A percentile compares a stretch with the other conserved stretches of the same genome.
Evolutionary conservation across 2,888 invertebrate species (phyloP).

Genomic region (Penaeus monodon): DNA sequence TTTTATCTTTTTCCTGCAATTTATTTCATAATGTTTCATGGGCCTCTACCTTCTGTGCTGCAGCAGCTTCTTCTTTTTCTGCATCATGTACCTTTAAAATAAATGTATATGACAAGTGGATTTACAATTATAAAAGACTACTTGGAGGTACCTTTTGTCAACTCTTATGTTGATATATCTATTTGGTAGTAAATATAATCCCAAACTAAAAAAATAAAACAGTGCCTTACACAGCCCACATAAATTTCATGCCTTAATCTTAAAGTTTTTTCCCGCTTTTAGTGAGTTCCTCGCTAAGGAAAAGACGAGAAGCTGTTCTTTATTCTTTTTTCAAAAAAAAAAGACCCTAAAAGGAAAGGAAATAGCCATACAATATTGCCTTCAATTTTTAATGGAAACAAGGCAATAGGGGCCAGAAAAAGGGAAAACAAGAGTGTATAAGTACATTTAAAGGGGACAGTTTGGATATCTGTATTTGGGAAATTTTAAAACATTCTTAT

Average conservation of each 20-base stretch:
- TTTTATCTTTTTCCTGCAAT: constrained; percentile 4
- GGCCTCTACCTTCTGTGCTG: background rate
- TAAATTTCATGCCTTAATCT: constrained; percentile 45
- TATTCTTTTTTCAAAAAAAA: constrained; percentile 46
- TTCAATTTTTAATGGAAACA: background rate
- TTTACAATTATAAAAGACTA: background rate
- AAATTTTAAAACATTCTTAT: too few species aligned
- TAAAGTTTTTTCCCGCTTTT: constrained; percentile 31
- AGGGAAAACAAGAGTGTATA: too few species aligned
- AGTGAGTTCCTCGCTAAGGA: constrained; percentile 24
- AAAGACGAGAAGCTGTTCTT: constrained; percentile 21
- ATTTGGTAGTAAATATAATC: too few species aligned
- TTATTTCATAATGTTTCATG: background rate
- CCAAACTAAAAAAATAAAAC: background rate
- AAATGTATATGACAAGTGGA: background rate
- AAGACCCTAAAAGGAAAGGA: constrained; percentile 19
- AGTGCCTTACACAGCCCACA: constrained; percentile 53
- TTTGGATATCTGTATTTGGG: too few species aligned
- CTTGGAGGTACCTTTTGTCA: too few species aligned
- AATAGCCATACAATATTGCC: background rate
- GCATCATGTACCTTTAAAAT: constrained; percentile 22
- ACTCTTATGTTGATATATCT: too few species aligned
- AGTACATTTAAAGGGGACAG: too few species aligned
- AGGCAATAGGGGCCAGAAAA: too few species aligned
- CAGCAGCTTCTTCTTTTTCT: constrained; percentile 16